phyloP scores from a whole-genome alignment of 2,797 vertebrate species.

The Pelobates cultripes region DNA sequence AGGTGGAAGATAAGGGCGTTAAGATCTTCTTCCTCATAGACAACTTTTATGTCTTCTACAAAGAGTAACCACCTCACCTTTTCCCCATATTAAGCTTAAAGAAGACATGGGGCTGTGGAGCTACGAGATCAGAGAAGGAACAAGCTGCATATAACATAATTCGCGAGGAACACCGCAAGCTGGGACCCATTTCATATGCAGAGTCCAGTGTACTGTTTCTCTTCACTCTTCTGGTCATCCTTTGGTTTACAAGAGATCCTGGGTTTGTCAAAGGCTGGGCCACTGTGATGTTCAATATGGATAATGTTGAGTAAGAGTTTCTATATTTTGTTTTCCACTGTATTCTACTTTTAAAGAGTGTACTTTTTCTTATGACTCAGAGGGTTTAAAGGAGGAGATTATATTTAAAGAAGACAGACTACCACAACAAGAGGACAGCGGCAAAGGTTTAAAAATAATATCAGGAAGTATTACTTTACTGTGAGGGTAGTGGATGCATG shows the following conservation, averaged over 20 bases:
- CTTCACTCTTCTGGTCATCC: slow-evolving; percentile 82
- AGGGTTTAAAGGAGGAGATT: too few relatives aligned
- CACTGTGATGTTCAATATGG: slow-evolving; percentile 76
- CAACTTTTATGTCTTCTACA: slow-evolving; percentile 23
- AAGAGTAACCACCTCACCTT: slow-evolving; percentile 38
- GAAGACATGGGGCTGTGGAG: slow-evolving; percentile 82
- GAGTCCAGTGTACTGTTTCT: slow-evolving; percentile 84
- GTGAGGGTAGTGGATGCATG: too few relatives aligned
- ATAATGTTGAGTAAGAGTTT: slow-evolving; percentile 76
- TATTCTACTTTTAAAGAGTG: neutral
- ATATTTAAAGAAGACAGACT: too few relatives aligned
- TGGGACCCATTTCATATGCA: slow-evolving; percentile 87
- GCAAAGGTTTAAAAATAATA: too few relatives aligned
- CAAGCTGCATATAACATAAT: slow-evolving; percentile 80
- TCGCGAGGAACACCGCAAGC: slow-evolving; percentile 78
- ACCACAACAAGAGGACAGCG: too few relatives aligned
- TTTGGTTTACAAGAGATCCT: slow-evolving; percentile 93
- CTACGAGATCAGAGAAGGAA: slow-evolving; percentile 75
- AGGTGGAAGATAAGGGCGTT: slow-evolving; percentile 33
- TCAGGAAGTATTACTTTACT: too few relatives aligned
- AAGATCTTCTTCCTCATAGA: slow-evolving; percentile 16
- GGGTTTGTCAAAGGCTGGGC: slow-evolving; percentile 92
- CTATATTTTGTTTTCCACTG: neutral
- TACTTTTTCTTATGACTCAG: neutral
- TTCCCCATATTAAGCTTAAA: slow-evolving; percentile 74